These are phyloP conservation scores for Drosophila eugracilis DNA, from an alignment of 1,140 invertebrate genomes.

Conservation along the genomic window DNA sequence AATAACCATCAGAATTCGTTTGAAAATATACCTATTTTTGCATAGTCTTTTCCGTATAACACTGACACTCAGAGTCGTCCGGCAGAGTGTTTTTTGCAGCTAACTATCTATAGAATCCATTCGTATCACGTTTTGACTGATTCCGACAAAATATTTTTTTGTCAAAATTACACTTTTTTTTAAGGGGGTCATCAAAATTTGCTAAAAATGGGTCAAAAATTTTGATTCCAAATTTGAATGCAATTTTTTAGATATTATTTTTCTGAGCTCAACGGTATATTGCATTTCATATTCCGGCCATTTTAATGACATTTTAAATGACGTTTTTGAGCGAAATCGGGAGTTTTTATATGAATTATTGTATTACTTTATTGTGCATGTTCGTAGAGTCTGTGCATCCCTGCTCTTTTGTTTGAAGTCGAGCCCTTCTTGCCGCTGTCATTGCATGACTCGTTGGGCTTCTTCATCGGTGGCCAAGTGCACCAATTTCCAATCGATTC, in stretches of 20 bases:
- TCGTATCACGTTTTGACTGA: background rate
- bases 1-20: too few relatives aligned
- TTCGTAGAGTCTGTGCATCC: background rate
- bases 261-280: background rate
- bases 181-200: background rate
- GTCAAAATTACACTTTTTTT: background rate
- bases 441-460: conserved; percentile 29
- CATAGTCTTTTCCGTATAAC: too few relatives aligned
- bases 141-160: background rate
- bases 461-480: conserved; percentile 67
- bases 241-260: too few relatives aligned
- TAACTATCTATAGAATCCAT: background rate
- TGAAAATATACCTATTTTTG: too few relatives aligned
- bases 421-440: conserved; percentile 6
- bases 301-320: too few relatives aligned
- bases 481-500: conserved; percentile 66
- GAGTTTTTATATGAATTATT: too few relatives aligned
- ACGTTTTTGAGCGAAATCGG: too few relatives aligned
- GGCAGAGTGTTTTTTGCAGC: background rate
- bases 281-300: background rate
- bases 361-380: background rate
- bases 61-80: too few relatives aligned
- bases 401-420: conserved; percentile 2
- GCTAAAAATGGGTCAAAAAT: background rate
- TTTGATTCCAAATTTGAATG: background rate